Percentiles rank a stretch among this genome's conserved stretches.
Conservation (phyloP, 2,113 vertebrate genomes). For the Gymnarchus niloticus region DNA sequence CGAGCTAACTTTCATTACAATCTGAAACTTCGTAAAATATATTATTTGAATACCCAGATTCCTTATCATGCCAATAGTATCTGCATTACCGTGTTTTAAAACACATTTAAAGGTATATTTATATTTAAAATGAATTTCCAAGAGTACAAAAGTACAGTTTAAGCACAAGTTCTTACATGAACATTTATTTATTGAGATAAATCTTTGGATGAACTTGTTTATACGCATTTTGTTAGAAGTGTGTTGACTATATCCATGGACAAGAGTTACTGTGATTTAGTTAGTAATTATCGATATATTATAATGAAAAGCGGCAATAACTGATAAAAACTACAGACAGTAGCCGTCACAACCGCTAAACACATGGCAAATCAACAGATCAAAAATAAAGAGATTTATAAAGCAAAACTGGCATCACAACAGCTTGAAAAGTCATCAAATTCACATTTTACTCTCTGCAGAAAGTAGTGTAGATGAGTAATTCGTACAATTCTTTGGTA, state of each 20-base stretch:
- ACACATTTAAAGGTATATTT: not conserved
- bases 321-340: not conserved
- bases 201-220: not conserved
- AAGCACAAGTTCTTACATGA: not conserved
- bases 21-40: not conserved
- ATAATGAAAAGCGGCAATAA: conserved; percentile 2
- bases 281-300: not conserved
- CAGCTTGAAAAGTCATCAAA: not conserved
- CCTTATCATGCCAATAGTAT: too few relatives aligned
- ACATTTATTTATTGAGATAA: not conserved
- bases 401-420: not conserved
- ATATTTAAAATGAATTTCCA: not conserved
- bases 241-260: not conserved
- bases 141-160: not conserved
- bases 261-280: not conserved
- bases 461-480: not conserved
- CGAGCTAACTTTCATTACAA: not conserved
- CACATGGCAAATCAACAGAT: not conserved
- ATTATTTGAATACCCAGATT: too few relatives aligned
- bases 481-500: not conserved
- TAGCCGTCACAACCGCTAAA: not conserved
- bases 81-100: not conserved
- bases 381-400: not conserved
- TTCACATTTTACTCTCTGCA: not conserved
- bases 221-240: not conserved